Evolutionary conservation across 2,797 vertebrate genomes (phyloP).

Genomic region (Chiroxiphia lanceolata): DNA sequence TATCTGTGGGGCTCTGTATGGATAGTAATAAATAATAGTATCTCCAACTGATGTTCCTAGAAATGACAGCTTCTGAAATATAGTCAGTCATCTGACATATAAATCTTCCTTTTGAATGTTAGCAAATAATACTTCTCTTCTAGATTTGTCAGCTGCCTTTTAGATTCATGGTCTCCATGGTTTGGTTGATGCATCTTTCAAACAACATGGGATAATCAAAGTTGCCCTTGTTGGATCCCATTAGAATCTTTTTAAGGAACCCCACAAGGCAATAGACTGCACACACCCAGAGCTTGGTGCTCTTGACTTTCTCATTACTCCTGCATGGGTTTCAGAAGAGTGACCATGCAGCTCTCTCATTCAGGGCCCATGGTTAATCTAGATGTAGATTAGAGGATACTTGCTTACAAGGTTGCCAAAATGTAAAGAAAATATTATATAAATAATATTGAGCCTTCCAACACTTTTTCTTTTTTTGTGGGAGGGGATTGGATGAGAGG

Average conservation of each 20-base stretch:
- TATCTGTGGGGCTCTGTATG: not conserved
- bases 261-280: not conserved
- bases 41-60: not conserved
- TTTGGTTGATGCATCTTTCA: not conserved
- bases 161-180: not conserved
- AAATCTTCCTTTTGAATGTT: slow-evolving; percentile 10
- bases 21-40: slow-evolving; percentile 4
- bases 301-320: not conserved
- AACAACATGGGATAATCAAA: not conserved
- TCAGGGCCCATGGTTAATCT: not conserved
- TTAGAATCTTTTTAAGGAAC: not conserved
- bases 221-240: not conserved
- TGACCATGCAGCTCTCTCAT: not conserved
- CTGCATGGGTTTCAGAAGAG: not conserved
- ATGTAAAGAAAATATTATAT: not conserved
- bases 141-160: slow-evolving; percentile 41
- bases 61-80: slow-evolving; percentile 43
- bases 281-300: not conserved
- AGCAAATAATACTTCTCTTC: not conserved
- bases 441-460: not conserved
- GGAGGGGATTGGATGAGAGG: no score
- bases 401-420: not conserved
- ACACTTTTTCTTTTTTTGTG: not conserved
- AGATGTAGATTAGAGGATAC: not conserved
- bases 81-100: not conserved